A percentile compares a stretch with the other conserved stretches of the same genome.
phyloP scores from a whole-genome alignment of 1,140 invertebrate species.

The Cardiocondyla obscurior region DNA sequence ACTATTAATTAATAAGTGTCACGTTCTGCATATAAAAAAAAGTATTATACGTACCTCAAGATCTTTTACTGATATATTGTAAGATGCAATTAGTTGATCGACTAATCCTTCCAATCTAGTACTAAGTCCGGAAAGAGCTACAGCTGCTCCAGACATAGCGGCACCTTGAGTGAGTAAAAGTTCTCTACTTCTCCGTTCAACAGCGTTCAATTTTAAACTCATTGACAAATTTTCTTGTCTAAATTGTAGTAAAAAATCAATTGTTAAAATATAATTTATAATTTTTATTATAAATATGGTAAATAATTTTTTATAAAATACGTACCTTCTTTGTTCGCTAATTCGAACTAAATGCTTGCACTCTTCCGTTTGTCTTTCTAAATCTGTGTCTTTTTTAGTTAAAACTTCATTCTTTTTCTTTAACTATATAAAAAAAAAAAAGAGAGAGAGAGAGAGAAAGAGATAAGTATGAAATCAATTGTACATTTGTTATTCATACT shows the following conservation, averaged over 20 bases:
- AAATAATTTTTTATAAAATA: slow-evolving; percentile 28
- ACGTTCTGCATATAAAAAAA: background rate
- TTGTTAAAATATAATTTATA: background rate
- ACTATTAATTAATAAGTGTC: background rate
- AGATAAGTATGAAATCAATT: background rate
- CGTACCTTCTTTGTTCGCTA: slow-evolving; percentile 90
- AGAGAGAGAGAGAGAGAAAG: too few species aligned
- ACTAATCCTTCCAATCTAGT: slow-evolving; percentile 88
- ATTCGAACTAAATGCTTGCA: slow-evolving; percentile 91
- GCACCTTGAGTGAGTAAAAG: slow-evolving; percentile 88
- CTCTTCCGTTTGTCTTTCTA: slow-evolving; percentile 88
- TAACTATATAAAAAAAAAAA: slow-evolving; percentile 66
- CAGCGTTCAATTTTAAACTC: slow-evolving; percentile 86
- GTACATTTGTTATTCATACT: background rate
- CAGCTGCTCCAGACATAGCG: slow-evolving; percentile 88
- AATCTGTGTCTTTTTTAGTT: slow-evolving; percentile 85
- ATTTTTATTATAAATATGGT: background rate
- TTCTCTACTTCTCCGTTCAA: slow-evolving; percentile 87
- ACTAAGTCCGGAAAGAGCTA: slow-evolving; percentile 89
- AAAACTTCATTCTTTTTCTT: slow-evolving; percentile 83
- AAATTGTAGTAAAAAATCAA: background rate
- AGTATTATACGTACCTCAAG: slow-evolving; percentile 85
- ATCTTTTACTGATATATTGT: slow-evolving; percentile 90
- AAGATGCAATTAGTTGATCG: slow-evolving; percentile 88
- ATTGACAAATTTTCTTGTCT: slow-evolving; percentile 89